These are phyloP conservation scores for Pangasianodon hypophthalmus DNA, from an alignment of 2,113 vertebrate species.

Conservation along the genomic window DNA sequence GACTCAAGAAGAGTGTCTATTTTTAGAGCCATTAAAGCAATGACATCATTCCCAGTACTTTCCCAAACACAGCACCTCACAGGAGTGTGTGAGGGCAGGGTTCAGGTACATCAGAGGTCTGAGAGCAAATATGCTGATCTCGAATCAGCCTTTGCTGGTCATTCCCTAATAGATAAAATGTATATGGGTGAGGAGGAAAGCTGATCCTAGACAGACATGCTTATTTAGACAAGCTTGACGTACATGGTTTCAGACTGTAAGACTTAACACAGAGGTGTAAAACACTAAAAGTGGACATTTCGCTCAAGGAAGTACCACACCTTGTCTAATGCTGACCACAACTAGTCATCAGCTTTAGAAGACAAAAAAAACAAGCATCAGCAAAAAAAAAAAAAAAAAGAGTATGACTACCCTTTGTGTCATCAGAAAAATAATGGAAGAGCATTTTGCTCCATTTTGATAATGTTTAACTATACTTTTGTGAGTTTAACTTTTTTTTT, in stretches of 20 bases:
- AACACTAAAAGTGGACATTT: constrained; percentile 19
- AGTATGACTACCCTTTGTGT: too few species aligned
- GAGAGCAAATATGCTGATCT: not conserved
- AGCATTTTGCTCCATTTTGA: not conserved
- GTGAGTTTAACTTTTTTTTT: not conserved
- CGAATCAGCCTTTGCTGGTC: not conserved
- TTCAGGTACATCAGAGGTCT: constrained; percentile 29
- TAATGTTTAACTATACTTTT: not conserved
- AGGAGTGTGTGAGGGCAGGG: constrained; percentile 41
- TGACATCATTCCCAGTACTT: constrained; percentile 58
- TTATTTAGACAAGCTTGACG: not conserved
- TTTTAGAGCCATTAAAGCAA: constrained; percentile 61
- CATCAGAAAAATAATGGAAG: constrained; percentile 3
- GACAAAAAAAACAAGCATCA: not conserved
- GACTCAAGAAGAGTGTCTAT: constrained; percentile 41
- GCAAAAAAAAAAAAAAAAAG: too few species aligned
- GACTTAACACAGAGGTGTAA: constrained; percentile 38
- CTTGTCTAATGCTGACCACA: not conserved
- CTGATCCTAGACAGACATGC: constrained; percentile 12
- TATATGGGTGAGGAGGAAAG: not conserved
- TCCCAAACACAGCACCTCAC: constrained; percentile 49
- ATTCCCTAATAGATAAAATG: not conserved
- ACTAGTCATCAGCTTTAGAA: not conserved
- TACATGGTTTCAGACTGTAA: constrained; percentile 26
- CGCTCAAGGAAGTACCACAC: not conserved